Base-by-base conservation (phyloP, 2,797 vertebrate species). In the Sphenopsis melanotis region DNA sequence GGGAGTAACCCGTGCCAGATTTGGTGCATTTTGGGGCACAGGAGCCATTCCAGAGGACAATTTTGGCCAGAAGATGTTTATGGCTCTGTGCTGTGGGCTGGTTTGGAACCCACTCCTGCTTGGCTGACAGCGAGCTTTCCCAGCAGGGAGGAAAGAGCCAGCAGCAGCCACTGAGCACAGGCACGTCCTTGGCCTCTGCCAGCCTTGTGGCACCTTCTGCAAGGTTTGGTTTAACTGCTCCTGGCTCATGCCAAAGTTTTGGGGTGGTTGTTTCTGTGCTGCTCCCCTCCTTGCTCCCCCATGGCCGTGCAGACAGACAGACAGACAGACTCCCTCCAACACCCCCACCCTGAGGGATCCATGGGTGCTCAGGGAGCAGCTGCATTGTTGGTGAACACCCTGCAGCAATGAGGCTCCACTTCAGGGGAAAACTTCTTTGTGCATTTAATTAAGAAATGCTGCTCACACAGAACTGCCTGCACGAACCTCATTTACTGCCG, bases 401-500 rank as follows among this genome's bases (percentile, higher is more conserved):
- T 88, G 79, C 61, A 96, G 95, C 94, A 72, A 37, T 2, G n/a
- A 75, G 84, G 69, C 77, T 93, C 3, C 32, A 82, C 71, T 66
- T 70, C 3, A 12, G 56, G 71, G 82, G 53, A 85, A 87, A 93
- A 87, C 50, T 78, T 83, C 52, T 59, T 19, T 82, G 59, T 57
- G 83, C 76, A 34, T 94, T 97, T 93, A 93, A 95, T 96, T 95
- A 96, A 96, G 95, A 96, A 96, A 87, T 37, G 68, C 87, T 95
- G 27, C 80, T 96, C 89, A 60, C 37, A 94, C 87, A 96, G 93
- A 96, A 90, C 88, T 89, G 95, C 60, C 79, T 53, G 82, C 91
- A 27, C 5, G 3, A 87, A 83, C 63, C 72, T 95, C 83, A 96
- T 97, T 96, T 96, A 85, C 92, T 89, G 91, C 72, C 8, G 0